Conservation (phyloP, 2,797 vertebrate genomes). For the Dallia pectoralis region DNA sequence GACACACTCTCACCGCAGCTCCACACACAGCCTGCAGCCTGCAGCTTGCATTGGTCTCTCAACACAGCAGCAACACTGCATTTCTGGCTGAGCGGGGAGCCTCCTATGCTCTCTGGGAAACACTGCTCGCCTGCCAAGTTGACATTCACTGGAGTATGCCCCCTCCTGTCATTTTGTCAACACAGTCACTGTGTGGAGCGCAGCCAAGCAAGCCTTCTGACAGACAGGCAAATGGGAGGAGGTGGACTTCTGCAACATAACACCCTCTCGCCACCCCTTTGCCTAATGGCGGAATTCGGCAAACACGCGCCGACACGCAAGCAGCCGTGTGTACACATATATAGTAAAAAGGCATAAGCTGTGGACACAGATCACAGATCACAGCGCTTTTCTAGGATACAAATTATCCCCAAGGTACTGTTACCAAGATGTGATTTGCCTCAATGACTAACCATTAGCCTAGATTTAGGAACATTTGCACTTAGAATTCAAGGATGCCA, state of each 20-base stretch:
- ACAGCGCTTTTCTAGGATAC: conserved; percentile 14
- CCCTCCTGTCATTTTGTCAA: conserved; percentile 78
- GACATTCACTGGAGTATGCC: conserved; percentile 70
- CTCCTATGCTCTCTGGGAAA: conserved; percentile 57
- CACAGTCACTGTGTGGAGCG: conserved; percentile 69
- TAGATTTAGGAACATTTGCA: conserved; percentile 33
- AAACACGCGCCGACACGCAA: conserved; percentile 15
- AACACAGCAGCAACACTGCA: conserved; percentile 28
- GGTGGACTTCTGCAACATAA: conserved; percentile 74
- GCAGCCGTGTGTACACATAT: conserved; percentile 17
- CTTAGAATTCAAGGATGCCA: conserved; percentile 24
- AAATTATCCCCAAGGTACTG: conserved; percentile 51
- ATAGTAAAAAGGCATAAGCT: conserved; percentile 25
- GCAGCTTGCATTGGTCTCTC: conserved; percentile 27
- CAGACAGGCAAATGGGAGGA: conserved; percentile 75
- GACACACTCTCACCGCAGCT: conserved; percentile 17
- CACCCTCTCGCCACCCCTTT: conserved; percentile 59
- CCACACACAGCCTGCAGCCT: conserved; percentile 41
- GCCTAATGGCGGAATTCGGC: conserved; percentile 47
- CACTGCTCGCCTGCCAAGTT: conserved; percentile 66
- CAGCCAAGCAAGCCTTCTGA: conserved; percentile 74
- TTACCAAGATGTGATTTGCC: conserved; percentile 48
- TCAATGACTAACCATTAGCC: conserved; percentile 56
- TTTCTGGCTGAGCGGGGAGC: conserved; percentile 36
- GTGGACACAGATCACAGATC: conserved; percentile 12